Evolutionary conservation across 2,888 invertebrate species (phyloP).

Genomic region (Heliconius ethilla): DNA sequence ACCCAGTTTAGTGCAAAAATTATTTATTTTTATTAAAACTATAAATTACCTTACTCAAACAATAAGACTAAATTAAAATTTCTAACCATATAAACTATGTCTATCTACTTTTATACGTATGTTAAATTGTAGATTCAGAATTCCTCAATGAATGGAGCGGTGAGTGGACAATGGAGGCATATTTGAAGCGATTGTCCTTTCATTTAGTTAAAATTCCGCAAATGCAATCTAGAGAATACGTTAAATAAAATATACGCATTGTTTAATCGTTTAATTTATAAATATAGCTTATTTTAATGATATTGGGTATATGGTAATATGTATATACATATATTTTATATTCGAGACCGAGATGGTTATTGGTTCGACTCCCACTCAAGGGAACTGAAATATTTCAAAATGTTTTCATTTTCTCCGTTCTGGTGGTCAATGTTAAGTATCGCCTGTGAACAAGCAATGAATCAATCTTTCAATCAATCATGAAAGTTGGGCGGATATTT

Average conservation of each 20-base stretch:
- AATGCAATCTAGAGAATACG: conserved; percentile 1
- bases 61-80: background rate
- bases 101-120: background rate
- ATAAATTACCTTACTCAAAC: background rate
- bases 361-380: no score
- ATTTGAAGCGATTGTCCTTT: conserved; percentile 15
- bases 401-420: no score
- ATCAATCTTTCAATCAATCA: no score
- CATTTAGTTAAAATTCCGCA: conserved; percentile 13
- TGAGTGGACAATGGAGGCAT: conserved; percentile 21
- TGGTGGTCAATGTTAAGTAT: no score
- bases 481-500: no score
- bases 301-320: background rate
- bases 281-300: background rate
- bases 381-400: no score
- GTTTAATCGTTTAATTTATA: no score
- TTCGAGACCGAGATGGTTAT: no score
- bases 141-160: conserved; percentile 16
- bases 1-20: background rate
- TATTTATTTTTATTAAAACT: background rate
- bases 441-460: no score
- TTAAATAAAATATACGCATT: background rate
- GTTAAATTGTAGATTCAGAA: conserved; percentile 6
- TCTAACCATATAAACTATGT: background rate
- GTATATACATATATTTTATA: no score